Evolutionary conservation across 1,140 invertebrate genomes (phyloP).

Genomic region (Ephestia elutella): DNA sequence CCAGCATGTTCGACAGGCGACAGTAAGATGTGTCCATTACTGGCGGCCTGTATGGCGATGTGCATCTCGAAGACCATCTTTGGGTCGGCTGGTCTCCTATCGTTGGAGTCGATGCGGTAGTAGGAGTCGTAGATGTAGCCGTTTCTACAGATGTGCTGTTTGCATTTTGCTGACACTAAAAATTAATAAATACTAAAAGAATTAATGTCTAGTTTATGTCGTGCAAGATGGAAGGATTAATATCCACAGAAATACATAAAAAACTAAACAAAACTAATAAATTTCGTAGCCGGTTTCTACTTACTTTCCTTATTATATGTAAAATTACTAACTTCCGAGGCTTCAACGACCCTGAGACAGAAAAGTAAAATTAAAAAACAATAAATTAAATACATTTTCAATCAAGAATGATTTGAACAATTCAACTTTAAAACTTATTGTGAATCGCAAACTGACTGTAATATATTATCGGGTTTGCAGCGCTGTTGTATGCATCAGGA

Average conservation of each 20-base stretch:
- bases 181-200: neutral
- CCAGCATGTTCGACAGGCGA: conserved; percentile 55
- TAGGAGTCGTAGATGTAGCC: conserved; percentile 72
- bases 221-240: too few species aligned
- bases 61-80: conserved; percentile 73
- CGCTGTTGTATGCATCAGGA: neutral
- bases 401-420: neutral
- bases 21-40: conserved; percentile 77
- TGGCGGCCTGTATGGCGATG: conserved; percentile 74
- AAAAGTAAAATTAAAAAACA: neutral
- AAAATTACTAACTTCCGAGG: neutral
- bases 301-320: neutral
- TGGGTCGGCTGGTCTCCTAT: conserved; percentile 8
- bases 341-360: neutral
- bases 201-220: too few species aligned
- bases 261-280: too few species aligned
- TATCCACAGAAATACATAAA: too few species aligned
- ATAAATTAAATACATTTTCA: neutral
- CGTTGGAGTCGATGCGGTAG: conserved; percentile 35
- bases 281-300: neutral
- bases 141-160: conserved; percentile 62
- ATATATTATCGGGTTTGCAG: neutral
- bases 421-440: neutral
- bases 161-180: conserved; percentile 63
- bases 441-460: neutral